A percentile compares a stretch with the other conserved stretches of the same genome.
Evolutionary conservation across 2,113 vertebrate species (phyloP).

Genomic region (Anarrhichthys ocellatus): DNA sequence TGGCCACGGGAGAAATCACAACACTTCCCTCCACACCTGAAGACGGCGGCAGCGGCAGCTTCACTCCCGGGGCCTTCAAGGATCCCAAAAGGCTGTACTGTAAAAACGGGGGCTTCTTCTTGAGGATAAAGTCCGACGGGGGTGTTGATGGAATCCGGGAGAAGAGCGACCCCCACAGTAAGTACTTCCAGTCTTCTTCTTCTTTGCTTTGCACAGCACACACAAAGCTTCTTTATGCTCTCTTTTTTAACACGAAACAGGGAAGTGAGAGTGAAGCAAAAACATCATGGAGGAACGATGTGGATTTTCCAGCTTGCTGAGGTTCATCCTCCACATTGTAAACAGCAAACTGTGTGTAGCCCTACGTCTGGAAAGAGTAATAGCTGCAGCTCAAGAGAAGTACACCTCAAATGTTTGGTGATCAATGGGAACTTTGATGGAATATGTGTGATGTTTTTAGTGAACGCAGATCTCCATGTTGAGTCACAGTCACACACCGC

Average conservation of each 20-base stretch:
- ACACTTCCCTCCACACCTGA: slow-evolving; percentile 89
- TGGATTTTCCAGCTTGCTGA: slow-evolving; percentile 68
- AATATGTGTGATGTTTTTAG: slow-evolving; percentile 44
- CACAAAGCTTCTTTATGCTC: slow-evolving; percentile 72
- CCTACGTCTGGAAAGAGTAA: slow-evolving; percentile 59
- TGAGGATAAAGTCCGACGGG: slow-evolving; percentile 93
- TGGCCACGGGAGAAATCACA: slow-evolving; percentile 90
- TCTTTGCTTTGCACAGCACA: slow-evolving; percentile 21
- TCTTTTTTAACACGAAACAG: slow-evolving; percentile 49
- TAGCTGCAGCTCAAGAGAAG: background rate
- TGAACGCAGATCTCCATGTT: slow-evolving; percentile 45
- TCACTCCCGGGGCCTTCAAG: slow-evolving; percentile 91
- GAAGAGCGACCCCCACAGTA: slow-evolving; percentile 95
- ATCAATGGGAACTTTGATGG: slow-evolving; percentile 47
- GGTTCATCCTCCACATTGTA: slow-evolving; percentile 38
- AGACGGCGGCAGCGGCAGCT: slow-evolving; percentile 84
- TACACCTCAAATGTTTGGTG: slow-evolving; percentile 14
- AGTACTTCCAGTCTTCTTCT: slow-evolving; percentile 68
- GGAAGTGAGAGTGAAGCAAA: slow-evolving; percentile 31
- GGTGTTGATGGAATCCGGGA: slow-evolving; percentile 94
- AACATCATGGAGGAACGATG: slow-evolving; percentile 47
- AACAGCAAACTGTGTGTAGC: slow-evolving; percentile 30
- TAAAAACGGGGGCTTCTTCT: slow-evolving; percentile 96
- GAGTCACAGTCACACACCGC: slow-evolving; percentile 55
- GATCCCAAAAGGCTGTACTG: slow-evolving; percentile 96